Base-by-base conservation (phyloP, 2,888 invertebrate genomes). In the Galeruca laticollis region DNA sequence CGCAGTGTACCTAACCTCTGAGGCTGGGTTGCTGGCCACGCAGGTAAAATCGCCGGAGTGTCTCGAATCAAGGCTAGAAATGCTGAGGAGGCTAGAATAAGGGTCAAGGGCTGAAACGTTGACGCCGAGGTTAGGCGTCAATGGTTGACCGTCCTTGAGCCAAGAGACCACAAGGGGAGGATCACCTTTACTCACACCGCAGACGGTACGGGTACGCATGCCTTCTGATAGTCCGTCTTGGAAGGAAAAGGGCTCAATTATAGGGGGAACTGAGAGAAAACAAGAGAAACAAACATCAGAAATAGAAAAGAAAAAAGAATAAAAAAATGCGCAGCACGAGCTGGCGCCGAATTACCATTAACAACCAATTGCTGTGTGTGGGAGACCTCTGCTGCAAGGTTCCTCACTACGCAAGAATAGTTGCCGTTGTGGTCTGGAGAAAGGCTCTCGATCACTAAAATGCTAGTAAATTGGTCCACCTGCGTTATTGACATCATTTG, bases 231-330 rank as follows among this genome's bases (percentile, higher is more conserved):
- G 90, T 86, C 92, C 92, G 87, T 92, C 93, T 90, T 92, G 91
- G 88, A 93, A 93, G 88, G 89, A 90, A 90, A 93, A 93, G 87
- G 93, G 92, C 89, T 92, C 92, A 90, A 93, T 93, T 88, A 91
- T 92, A 87, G 93, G 93, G 87, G 93, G 93, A 89, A 93, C 93
- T 93, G 91, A 84, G 83, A 84, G 83, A 76, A 74, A 78, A 82
- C 72, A 82, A 84, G 82, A 85, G 87, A 88, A 87, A 88, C 87
- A 87, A 87, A 88, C 87, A 87, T 88, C 87, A 88, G 88, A 87
- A 84, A 88, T 85, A 70, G 74, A 73, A 87, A 87, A 87, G 87
- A 86, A 87, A 71, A 64, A 71, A 57, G 63, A 70, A 73, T 75
- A 69, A 85, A 75, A 70, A 76, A 84, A 84, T 82, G 81, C 83